These are phyloP conservation scores for Ibycter americanus DNA, from an alignment of 2,797 vertebrate species.

Conservation along the genomic window DNA sequence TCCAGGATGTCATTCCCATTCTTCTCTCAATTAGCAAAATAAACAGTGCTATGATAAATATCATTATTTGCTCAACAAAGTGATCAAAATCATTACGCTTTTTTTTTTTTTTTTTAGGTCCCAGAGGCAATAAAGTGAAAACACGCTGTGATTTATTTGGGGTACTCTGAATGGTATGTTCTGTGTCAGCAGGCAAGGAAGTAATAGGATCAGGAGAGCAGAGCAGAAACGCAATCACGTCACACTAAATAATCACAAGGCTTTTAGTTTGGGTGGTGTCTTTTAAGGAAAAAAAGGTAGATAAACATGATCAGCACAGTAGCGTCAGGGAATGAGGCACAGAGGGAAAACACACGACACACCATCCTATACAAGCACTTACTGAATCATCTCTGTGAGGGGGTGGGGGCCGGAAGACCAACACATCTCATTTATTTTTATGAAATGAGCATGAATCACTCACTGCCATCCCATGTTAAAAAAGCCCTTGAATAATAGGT, in stretches of 20 bases:
- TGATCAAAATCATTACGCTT: slow-evolving; percentile 74
- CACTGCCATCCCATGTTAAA: not conserved
- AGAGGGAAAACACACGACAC: not conserved
- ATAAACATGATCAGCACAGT: not conserved
- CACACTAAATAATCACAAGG: not conserved
- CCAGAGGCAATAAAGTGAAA: slow-evolving; percentile 69
- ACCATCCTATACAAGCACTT: not conserved
- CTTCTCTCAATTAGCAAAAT: slow-evolving; percentile 81
- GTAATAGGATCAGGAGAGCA: slow-evolving; percentile 15
- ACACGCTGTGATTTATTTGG: slow-evolving; percentile 79
- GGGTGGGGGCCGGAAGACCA: not conserved
- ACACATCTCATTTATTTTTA: slow-evolving; percentile 4
- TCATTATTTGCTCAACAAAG: slow-evolving; percentile 77
- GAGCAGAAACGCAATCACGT: slow-evolving; percentile 46
- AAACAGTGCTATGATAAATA: slow-evolving; percentile 82
- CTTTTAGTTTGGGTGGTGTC: not conserved
- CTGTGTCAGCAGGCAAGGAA: slow-evolving; percentile 34
- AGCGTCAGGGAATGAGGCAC: not conserved
- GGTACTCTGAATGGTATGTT: slow-evolving; percentile 74
- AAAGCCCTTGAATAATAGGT: not conserved
- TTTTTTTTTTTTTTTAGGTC: slow-evolving; percentile 54
- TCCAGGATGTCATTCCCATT: slow-evolving; percentile 32
- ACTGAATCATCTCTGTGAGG: slow-evolving; percentile 25
- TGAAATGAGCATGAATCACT: slow-evolving; percentile 38
- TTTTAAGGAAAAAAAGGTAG: not conserved